Percentiles rank a stretch among this genome's conserved stretches.
Evolutionary conservation across 2,888 invertebrate species (phyloP).

Genomic region (Scaptomyza parva): DNA sequence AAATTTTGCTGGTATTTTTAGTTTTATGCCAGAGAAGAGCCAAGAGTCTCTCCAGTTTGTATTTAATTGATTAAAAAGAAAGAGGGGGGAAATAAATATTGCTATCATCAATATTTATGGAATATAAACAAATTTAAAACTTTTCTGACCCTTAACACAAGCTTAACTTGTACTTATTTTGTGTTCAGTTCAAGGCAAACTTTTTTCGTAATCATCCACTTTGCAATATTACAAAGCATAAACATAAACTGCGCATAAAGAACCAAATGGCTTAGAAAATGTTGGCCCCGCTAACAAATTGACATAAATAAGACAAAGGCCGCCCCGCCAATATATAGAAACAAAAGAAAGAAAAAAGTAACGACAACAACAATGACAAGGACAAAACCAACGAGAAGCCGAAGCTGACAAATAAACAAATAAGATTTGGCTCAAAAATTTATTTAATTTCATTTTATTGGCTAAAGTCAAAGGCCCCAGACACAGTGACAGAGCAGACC

Average conservation of each 20-base stretch:
- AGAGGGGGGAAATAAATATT: not conserved
- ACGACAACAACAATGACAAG: constrained; percentile 36
- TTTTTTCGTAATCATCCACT: constrained; percentile 62
- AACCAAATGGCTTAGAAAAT: constrained; percentile 75
- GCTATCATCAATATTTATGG: constrained; percentile 8
- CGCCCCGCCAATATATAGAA: constrained; percentile 49
- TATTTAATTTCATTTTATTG: constrained; percentile 78
- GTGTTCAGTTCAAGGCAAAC: constrained; percentile 26
- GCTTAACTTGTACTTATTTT: constrained; percentile 37
- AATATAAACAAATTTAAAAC: not conserved
- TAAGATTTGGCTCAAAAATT: constrained; percentile 74
- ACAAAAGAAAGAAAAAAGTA: constrained; percentile 56
- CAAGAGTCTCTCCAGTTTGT: not conserved
- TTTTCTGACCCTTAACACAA: constrained; percentile 19
- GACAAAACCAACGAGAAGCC: constrained; percentile 1
- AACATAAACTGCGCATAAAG: constrained; percentile 62
- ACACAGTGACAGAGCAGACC: constrained; percentile 15
- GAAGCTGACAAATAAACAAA: constrained; percentile 70
- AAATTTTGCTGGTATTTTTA: constrained; percentile 16
- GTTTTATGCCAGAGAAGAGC: too few species aligned
- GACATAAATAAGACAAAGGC: constrained; percentile 65
- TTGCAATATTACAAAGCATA: constrained; percentile 46
- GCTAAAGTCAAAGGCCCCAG: constrained; percentile 58
- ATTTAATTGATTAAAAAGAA: constrained; percentile 2
- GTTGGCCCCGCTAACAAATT: constrained; percentile 61